A percentile compares a stretch with the other conserved stretches of the same genome.
These are phyloP conservation scores for Novumbra hubbsi DNA, from an alignment of 2,797 vertebrate genomes.

Conservation along the genomic window DNA sequence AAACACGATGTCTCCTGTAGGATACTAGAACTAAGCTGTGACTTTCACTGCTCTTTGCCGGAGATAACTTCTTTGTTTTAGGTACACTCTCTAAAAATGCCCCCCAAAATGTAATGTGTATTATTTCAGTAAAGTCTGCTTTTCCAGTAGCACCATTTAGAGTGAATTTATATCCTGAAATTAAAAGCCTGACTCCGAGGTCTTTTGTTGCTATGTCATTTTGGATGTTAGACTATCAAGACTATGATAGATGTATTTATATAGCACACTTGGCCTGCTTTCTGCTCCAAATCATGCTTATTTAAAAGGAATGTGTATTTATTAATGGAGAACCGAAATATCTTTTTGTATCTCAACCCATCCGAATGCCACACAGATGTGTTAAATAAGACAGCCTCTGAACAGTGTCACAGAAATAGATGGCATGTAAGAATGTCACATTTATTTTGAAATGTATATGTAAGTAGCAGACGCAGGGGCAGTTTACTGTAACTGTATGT, in stretches of 20 bases:
- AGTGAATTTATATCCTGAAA: background rate
- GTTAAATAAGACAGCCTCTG: background rate
- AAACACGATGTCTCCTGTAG: no score
- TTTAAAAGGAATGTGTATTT: background rate
- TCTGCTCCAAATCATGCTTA: background rate
- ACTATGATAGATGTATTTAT: background rate
- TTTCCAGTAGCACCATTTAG: background rate
- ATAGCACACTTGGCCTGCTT: background rate
- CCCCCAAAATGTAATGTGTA: background rate
- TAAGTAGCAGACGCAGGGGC: no score
- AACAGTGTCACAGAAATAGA: background rate
- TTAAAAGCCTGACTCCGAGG: background rate
- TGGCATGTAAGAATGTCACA: background rate
- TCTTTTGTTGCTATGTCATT: background rate
- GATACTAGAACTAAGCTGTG: background rate
- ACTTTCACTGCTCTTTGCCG: background rate
- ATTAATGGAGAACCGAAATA: background rate
- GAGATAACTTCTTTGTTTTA: background rate
- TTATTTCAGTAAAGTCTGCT: background rate
- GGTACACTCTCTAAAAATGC: background rate
- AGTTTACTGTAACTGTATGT: no score
- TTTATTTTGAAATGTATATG: no score
- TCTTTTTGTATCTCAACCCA: background rate
- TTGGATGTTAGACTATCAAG: background rate
- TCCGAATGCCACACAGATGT: background rate